These are phyloP conservation scores for Heliornis fulica DNA, from an alignment of 2,113 vertebrate species.

Conservation along the genomic window DNA sequence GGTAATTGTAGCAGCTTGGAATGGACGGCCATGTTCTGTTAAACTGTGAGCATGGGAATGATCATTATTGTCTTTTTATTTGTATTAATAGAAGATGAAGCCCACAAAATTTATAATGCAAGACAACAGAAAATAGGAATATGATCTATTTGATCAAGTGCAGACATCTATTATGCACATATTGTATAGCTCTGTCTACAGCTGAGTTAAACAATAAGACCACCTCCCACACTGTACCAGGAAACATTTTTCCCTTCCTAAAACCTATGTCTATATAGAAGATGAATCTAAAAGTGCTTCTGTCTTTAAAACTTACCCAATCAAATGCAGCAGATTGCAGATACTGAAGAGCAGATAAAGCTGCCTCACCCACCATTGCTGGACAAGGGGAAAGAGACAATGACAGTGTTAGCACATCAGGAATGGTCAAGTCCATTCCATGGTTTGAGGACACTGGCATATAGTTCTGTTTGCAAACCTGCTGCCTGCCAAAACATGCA, in stretches of 20 bases:
- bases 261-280: background rate
- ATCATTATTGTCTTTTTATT: background rate
- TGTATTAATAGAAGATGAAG: background rate
- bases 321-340: background rate
- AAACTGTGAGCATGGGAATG: background rate
- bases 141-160: background rate
- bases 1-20: background rate
- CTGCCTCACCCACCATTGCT: background rate
- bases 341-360: background rate
- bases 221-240: background rate
- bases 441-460: background rate
- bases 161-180: background rate
- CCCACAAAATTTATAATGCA: background rate
- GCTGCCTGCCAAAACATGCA: fast-evolving
- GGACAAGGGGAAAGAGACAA: background rate
- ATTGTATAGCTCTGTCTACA: background rate
- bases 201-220: background rate
- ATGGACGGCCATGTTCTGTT: background rate
- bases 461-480: background rate
- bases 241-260: background rate
- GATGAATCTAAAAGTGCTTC: background rate
- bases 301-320: background rate
- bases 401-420: background rate
- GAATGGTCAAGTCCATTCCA: background rate
- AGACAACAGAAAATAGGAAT: background rate